Percentiles rank a stretch among this genome's conserved stretches.
Evolutionary conservation across 2,797 vertebrate genomes (phyloP).

Genomic region (Scleropages formosus): DNA sequence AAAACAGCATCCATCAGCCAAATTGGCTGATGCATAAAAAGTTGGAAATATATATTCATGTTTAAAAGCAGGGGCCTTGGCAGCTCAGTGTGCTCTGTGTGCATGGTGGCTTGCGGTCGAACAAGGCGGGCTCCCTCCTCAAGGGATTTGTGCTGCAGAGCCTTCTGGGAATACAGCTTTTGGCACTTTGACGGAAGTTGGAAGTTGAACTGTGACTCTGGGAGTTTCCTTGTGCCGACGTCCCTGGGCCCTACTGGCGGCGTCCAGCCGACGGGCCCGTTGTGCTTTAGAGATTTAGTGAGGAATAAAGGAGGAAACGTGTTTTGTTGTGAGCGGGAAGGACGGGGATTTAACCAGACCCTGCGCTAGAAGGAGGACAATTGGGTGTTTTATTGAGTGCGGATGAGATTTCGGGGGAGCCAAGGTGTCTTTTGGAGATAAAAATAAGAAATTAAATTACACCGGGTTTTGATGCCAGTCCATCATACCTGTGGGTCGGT

Average conservation of each 20-base stretch:
- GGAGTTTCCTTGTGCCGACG: background rate
- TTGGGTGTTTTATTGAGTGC: background rate
- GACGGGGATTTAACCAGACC: background rate
- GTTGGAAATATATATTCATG: background rate
- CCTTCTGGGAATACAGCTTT: too few species aligned
- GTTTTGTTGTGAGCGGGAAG: background rate
- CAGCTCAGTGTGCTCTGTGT: background rate
- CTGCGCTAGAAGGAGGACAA: background rate
- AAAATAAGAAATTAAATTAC: background rate
- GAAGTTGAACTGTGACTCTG: too few species aligned
- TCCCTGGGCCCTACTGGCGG: background rate
- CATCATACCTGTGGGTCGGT: background rate
- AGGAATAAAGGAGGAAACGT: too few species aligned
- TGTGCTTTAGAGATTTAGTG: background rate
- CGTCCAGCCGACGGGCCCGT: background rate
- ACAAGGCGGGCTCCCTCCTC: too few species aligned
- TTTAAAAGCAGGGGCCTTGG: background rate
- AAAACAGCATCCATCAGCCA: conserved; percentile 10
- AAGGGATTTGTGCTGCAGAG: too few species aligned
- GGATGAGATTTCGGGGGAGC: background rate
- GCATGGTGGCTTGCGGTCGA: background rate
- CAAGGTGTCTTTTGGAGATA: conserved; percentile 1
- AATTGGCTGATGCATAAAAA: background rate
- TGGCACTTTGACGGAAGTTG: too few species aligned
- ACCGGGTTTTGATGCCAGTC: background rate